phyloP scores from a whole-genome alignment of 2,888 invertebrate species.

The Scelioninae gen. 1 region DNA sequence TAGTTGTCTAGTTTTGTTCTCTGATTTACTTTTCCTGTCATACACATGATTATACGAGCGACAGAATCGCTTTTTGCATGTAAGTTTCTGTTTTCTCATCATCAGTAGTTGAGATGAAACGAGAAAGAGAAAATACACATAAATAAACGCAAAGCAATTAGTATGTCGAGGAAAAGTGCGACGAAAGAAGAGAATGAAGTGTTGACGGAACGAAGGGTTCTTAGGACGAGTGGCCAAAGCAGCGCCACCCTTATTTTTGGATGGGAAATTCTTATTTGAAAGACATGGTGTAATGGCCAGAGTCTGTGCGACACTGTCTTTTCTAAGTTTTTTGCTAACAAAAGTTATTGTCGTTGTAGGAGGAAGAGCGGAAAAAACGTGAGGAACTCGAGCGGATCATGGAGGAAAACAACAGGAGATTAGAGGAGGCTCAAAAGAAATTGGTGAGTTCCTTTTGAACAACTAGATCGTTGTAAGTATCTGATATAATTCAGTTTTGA shows the following conservation, averaged over 20 bases:
- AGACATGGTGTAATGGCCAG: slow-evolving; percentile 79
- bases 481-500: background rate
- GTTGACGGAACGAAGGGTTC: slow-evolving; percentile 78
- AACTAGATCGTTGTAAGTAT: slow-evolving; percentile 2
- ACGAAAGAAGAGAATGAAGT: slow-evolving; percentile 67
- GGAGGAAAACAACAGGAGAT: slow-evolving; percentile 98
- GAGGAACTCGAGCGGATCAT: slow-evolving; percentile 98
- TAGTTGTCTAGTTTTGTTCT: slow-evolving; percentile 46
- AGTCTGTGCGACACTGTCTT: slow-evolving; percentile 76
- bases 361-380: slow-evolving; percentile 97
- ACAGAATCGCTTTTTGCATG: slow-evolving; percentile 53
- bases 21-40: slow-evolving; percentile 54
- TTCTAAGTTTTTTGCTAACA: slow-evolving; percentile 78
- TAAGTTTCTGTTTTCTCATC: slow-evolving; percentile 63
- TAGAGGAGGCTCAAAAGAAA: slow-evolving; percentile 98
- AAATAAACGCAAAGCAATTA: background rate
- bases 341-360: slow-evolving; percentile 89
- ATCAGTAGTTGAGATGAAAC: slow-evolving; percentile 60
- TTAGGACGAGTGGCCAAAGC: slow-evolving; percentile 81
- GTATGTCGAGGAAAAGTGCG: slow-evolving; percentile 49
- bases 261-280: slow-evolving; percentile 27
- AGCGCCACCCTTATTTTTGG: slow-evolving; percentile 73
- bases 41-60: slow-evolving; percentile 37
- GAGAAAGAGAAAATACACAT: slow-evolving; percentile 24
- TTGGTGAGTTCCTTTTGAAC: slow-evolving; percentile 88